Percentiles rank a stretch among this genome's conserved stretches.
phyloP scores from a whole-genome alignment of 2,888 invertebrate species.

The Cantharis rustica region DNA sequence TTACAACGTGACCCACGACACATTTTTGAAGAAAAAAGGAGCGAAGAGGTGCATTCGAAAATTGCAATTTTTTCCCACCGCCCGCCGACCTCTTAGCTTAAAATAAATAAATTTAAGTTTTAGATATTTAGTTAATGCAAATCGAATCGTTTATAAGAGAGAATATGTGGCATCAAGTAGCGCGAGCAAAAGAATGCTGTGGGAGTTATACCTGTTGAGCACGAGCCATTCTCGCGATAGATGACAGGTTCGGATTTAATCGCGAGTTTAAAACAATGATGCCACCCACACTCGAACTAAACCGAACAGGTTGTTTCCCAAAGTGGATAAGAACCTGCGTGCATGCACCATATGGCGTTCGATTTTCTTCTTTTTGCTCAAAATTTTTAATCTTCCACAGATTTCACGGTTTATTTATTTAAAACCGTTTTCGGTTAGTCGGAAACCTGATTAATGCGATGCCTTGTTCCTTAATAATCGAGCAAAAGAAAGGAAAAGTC shows the following conservation, averaged over 20 bases:
- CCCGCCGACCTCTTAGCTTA: neutral
- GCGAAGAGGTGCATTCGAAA: neutral
- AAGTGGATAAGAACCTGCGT: constrained; percentile 33
- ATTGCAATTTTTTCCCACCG: neutral
- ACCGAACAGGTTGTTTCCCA: constrained; percentile 26
- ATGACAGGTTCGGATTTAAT: constrained; percentile 22
- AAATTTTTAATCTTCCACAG: constrained; percentile 36
- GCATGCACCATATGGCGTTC: constrained; percentile 38
- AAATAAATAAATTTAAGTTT: neutral
- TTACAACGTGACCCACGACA: constrained; percentile 24
- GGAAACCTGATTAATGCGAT: constrained; percentile 21
- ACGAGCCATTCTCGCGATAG: constrained; percentile 26
- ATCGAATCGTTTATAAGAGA: constrained; percentile 32
- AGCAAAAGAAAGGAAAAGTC: constrained; percentile 34
- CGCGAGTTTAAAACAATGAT: constrained; percentile 22
- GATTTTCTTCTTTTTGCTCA: constrained; percentile 35
- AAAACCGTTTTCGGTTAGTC: constrained; percentile 33
- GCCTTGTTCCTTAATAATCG: constrained; percentile 16
- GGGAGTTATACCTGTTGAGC: constrained; percentile 40
- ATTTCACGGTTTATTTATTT: constrained; percentile 38
- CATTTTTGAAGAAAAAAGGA: neutral
- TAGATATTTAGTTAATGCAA: constrained; percentile 13
- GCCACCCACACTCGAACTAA: constrained; percentile 27
- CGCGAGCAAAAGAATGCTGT: constrained; percentile 38
- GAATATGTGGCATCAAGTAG: constrained; percentile 35